phyloP scores from a whole-genome alignment of 2,888 invertebrate genomes.

The Caenorhabditis wallacei region DNA sequence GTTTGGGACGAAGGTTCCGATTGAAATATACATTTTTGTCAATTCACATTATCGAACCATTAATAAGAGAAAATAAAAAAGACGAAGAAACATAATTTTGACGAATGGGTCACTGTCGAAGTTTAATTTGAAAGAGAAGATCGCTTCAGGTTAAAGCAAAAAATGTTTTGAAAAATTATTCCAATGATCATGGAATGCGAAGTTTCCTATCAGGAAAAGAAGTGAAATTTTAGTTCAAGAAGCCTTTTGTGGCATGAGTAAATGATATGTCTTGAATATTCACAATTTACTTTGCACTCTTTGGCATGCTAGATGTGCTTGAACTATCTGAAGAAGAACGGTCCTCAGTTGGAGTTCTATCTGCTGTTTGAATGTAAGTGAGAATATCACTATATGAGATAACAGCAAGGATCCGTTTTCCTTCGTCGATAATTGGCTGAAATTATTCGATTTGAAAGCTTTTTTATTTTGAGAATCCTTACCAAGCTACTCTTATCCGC shows the following conservation, averaged over 20 bases:
- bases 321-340: constrained; percentile 45
- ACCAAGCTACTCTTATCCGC: constrained; percentile 70
- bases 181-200: constrained; percentile 26
- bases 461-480: too few species aligned
- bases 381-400: constrained; percentile 80
- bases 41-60: neutral
- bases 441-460: too few species aligned
- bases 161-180: constrained; percentile 3
- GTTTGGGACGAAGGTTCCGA: neutral
- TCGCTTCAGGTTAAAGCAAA: constrained; percentile 58
- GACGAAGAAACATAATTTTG: neutral
- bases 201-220: constrained; percentile 3
- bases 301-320: constrained; percentile 47
- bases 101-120: constrained; percentile 35
- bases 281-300: constrained; percentile 41
- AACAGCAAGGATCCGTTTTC: constrained; percentile 73
- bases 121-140: constrained; percentile 12
- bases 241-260: constrained; percentile 9
- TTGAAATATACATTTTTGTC: too few species aligned
- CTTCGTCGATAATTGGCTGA: constrained; percentile 72
- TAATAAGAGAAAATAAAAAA: neutral
- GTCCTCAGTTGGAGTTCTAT: constrained; percentile 56
- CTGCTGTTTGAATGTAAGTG: constrained; percentile 74
- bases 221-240: neutral
- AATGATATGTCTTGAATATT: constrained; percentile 32